These are phyloP conservation scores for Darevskia nairensis DNA, from an alignment of 2,797 vertebrate genomes.

Conservation along the genomic window DNA sequence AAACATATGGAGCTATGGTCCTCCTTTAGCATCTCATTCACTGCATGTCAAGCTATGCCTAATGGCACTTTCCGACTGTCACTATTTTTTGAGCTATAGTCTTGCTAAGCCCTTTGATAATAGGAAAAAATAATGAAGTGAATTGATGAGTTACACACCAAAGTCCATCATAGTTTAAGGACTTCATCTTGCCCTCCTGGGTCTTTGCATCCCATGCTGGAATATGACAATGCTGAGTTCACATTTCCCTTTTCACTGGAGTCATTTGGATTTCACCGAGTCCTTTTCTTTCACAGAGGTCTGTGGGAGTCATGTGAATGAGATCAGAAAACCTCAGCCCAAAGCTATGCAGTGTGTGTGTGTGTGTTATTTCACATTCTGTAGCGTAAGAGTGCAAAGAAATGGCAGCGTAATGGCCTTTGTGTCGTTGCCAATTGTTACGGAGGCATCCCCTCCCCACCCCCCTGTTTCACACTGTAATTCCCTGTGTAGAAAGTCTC, in stretches of 20 bases:
- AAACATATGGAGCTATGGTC: not conserved
- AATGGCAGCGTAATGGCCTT: slow-evolving; percentile 34
- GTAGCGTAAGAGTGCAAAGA: slow-evolving; percentile 39
- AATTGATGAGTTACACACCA: not conserved
- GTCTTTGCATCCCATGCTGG: not conserved
- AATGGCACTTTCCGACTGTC: no score
- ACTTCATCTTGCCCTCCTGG: not conserved
- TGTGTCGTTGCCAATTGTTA: slow-evolving; percentile 27
- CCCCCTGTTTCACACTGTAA: slow-evolving; percentile 29
- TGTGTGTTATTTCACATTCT: slow-evolving; percentile 44
- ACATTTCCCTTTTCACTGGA: not conserved
- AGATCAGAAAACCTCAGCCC: slow-evolving; percentile 16
- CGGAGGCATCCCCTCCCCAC: slow-evolving; percentile 23
- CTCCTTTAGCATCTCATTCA: not conserved
- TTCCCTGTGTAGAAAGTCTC: slow-evolving; percentile 27
- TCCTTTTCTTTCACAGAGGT: slow-evolving; percentile 31
- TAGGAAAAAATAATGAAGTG: not conserved
- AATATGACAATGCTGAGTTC: not conserved
- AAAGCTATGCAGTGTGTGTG: slow-evolving; percentile 14
- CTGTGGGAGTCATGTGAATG: slow-evolving; percentile 14
- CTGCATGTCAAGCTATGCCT: not conserved
- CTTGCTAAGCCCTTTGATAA: not conserved
- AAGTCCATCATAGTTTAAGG: not conserved
- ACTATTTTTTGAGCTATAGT: not conserved
- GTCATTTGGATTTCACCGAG: slow-evolving; percentile 6